Percentiles rank a stretch among this genome's conserved stretches.
phyloP scores from a whole-genome alignment of 2,888 invertebrate genomes.

The Nymphalis polychloros region DNA sequence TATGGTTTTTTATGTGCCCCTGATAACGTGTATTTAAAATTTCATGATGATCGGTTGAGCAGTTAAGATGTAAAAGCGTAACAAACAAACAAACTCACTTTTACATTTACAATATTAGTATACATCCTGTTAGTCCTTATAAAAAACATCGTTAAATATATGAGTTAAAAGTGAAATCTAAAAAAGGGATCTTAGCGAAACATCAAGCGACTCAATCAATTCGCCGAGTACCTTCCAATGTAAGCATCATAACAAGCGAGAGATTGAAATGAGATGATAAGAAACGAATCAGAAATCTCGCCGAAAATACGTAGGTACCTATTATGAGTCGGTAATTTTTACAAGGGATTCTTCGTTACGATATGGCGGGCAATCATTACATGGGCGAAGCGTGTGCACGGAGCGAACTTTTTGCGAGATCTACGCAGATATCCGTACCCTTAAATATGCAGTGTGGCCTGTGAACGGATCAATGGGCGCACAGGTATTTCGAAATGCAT shows the following conservation, averaged over 20 bases:
- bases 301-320: constrained; percentile 73
- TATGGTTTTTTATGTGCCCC: too few species aligned
- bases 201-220: constrained; percentile 65
- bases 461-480: constrained; percentile 64
- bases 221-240: constrained; percentile 35
- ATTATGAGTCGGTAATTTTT: constrained; percentile 76
- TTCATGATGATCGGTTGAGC: too few species aligned
- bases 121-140: neutral
- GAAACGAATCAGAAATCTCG: constrained; percentile 74
- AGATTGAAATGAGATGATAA: constrained; percentile 79
- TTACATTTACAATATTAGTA: too few species aligned
- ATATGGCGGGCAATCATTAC: constrained; percentile 78
- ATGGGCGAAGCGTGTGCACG: constrained; percentile 55
- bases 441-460: constrained; percentile 62
- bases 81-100: too few species aligned
- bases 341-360: constrained; percentile 73
- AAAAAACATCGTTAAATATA: constrained; percentile 49
- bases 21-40: too few species aligned
- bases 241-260: constrained; percentile 64
- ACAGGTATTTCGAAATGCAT: constrained; percentile 54
- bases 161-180: constrained; percentile 42
- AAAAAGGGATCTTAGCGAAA: constrained; percentile 54
- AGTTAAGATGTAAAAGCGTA: too few species aligned
- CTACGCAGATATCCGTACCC: constrained; percentile 63
- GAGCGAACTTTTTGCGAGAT: constrained; percentile 67